Evolutionary conservation across 2,888 invertebrate species (phyloP).

Genomic region (Dolichomitus sp.): DNA sequence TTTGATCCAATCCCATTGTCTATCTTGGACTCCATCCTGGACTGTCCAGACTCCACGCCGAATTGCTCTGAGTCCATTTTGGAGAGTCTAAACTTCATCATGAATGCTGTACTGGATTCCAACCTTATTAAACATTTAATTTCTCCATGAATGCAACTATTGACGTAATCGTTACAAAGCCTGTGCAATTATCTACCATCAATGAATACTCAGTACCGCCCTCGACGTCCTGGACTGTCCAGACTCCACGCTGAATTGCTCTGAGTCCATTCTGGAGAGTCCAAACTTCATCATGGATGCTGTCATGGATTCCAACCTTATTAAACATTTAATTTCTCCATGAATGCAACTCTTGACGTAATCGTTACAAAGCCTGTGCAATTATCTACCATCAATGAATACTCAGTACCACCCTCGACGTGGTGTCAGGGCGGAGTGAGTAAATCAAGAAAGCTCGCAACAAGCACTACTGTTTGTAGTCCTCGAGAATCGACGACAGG

Average conservation of each 20-base stretch:
- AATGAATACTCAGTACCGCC: background rate
- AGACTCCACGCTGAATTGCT: too few relatives aligned
- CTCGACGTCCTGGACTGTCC: background rate
- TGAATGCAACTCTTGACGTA: background rate
- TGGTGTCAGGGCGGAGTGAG: background rate
- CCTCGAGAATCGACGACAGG: slow-evolving; percentile 43
- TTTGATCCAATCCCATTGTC: too few relatives aligned
- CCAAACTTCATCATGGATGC: too few relatives aligned
- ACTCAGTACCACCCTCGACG: background rate
- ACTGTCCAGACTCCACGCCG: too few relatives aligned
- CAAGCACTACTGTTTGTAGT: slow-evolving; percentile 37
- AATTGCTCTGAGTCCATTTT: too few relatives aligned
- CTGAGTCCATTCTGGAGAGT: too few relatives aligned
- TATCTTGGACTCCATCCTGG: too few relatives aligned
- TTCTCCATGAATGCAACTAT: background rate
- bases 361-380: background rate
- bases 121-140: too few relatives aligned
- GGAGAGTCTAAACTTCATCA: too few relatives aligned
- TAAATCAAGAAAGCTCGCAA: background rate
- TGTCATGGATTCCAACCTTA: too few relatives aligned
- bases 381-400: background rate
- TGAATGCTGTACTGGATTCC: too few relatives aligned
- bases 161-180: background rate
- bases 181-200: background rate
- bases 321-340: background rate